These are phyloP conservation scores for Hyperoodon ampullatus DNA, from an alignment of 2,113 vertebrate genomes.

Conservation along the genomic window DNA sequence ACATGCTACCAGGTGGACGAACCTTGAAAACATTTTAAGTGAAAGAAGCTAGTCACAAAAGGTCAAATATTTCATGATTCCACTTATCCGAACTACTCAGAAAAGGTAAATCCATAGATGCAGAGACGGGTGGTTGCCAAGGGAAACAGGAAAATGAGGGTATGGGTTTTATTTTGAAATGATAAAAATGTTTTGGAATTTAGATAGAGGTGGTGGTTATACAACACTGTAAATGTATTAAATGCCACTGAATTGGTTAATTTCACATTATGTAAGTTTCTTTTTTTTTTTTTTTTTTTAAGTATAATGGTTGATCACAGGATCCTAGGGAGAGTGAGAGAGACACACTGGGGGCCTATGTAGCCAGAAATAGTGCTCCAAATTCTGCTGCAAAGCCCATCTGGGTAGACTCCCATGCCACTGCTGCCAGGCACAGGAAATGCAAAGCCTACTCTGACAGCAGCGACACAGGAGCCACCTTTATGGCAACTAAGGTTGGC, in stretches of 20 bases:
- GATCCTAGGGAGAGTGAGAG: background rate
- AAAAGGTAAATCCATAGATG: background rate
- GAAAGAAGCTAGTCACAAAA: background rate
- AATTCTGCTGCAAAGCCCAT: background rate
- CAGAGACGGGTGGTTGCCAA: background rate
- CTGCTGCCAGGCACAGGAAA: too few species aligned
- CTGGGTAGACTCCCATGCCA: background rate
- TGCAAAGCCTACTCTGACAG: fast-evolving
- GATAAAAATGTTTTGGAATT: background rate
- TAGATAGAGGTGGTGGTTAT: background rate
- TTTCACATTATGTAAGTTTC: background rate
- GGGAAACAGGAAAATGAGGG: background rate
- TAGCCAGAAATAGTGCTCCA: background rate
- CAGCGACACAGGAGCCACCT: background rate
- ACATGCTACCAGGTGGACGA: background rate
- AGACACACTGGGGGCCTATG: background rate
- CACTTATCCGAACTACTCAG: background rate
- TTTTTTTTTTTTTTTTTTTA: background rate
- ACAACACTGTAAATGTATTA: background rate
- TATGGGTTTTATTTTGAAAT: background rate
- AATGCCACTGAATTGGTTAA: background rate
- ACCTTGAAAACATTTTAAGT: background rate
- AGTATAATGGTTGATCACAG: background rate
- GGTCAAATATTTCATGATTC: background rate
- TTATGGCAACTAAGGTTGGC: background rate